Evolutionary conservation across 2,797 vertebrate species (phyloP), one percentile per base, ranked within the genome.

Genomic region (Melanitta fusca): DNA sequence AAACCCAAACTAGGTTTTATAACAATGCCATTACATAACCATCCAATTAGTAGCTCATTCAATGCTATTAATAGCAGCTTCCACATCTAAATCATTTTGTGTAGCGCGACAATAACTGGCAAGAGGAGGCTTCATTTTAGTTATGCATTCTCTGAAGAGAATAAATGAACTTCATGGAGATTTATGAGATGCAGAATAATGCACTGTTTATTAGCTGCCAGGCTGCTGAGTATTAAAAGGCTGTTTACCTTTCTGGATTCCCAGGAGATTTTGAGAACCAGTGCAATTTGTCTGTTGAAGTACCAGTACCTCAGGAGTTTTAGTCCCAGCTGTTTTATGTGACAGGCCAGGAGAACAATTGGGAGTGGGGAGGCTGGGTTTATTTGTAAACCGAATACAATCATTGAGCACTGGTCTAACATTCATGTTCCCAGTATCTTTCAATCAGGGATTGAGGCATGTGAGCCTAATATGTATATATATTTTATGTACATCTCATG

Each of bases 31-130:
- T 94, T 96, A 96, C 85, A 85, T 96, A 97, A 97, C 94, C 70
- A 80, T 82, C 90, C 96, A 92, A 97, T 97, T 96, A 98, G 89
- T 47, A 78, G 93, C 89, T 89, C 43, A 60, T 96, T 95, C 72
- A 43, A 80, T 62, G 92, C 80, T 96, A 96, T 97, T 95, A 97
- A 97, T 96, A 98, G 97, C 85, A 93, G 72, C 83, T 87, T 93
- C 88, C 74, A 80, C 84, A 91, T 92, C 88, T 72, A 94, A 88
- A 85, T 91, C 5, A 21, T 88, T 89, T 45, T 70, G 64, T 74
- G 70, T 15, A 91, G 80, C 8, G 74, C 60, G 82, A 94, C 74
- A 84, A 36, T 27, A 53, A 85, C 91, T 79, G 81, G 77, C 85
- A 82, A 72, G 85, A 91, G 39, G 56, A 86, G 82, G 60, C 83